These are phyloP conservation scores for Toxostoma redivivum DNA, from an alignment of 2,113 vertebrate species.

Conservation along the genomic window DNA sequence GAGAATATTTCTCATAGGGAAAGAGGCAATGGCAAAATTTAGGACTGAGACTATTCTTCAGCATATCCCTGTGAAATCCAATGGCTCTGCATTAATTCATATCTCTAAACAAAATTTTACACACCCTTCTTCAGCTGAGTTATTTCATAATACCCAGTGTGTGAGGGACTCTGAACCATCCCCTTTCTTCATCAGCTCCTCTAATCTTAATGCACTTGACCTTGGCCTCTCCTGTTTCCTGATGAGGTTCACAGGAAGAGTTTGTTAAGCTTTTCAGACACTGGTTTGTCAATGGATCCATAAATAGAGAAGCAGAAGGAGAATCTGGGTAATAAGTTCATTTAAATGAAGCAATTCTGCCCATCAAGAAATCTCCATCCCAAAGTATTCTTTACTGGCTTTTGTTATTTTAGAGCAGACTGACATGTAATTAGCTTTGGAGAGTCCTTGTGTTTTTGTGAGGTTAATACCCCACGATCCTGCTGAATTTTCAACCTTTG, in stretches of 20 bases:
- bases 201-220: slow-evolving; percentile 4
- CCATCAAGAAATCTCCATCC: not conserved
- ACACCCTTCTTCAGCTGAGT: not conserved
- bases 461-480: not conserved
- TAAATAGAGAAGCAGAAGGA: not conserved
- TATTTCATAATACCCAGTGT: not conserved
- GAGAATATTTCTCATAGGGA: not conserved
- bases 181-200: not conserved
- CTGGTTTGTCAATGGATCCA: not conserved
- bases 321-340: not conserved
- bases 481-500: not conserved
- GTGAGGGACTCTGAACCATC: not conserved
- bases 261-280: not conserved
- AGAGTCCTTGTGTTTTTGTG: not conserved
- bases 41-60: not conserved
- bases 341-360: slow-evolving; percentile 1
- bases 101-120: not conserved
- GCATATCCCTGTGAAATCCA: not conserved
- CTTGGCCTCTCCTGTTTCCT: not conserved
- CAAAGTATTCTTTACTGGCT: not conserved
- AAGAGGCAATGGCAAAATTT: not conserved
- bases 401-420: not conserved
- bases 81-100: not conserved
- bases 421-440: slow-evolving; percentile 7
- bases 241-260: not conserved